Conservation (phyloP, 2,888 invertebrate genomes). For the Xestoiulus laeticollis region DNA sequence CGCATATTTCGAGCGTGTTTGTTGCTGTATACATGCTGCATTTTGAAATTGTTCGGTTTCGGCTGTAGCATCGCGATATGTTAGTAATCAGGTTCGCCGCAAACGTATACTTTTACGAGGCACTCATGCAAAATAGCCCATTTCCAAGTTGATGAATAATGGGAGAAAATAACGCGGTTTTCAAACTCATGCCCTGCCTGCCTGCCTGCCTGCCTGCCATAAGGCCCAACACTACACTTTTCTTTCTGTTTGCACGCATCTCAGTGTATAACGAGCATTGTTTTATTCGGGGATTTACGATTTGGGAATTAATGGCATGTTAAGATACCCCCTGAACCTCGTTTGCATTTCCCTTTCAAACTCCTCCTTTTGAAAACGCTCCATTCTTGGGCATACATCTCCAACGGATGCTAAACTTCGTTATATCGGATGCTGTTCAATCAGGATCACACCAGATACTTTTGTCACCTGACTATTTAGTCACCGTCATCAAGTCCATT, state of each 20-base stretch:
- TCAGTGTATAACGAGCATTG: background rate
- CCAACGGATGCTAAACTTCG: too few species aligned
- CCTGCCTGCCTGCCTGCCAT: too few species aligned
- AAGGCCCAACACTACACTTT: too few species aligned
- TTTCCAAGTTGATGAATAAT: background rate
- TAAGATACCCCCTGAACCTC: background rate
- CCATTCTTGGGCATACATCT: too few species aligned
- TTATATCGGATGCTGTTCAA: too few species aligned
- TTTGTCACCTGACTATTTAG: too few species aligned
- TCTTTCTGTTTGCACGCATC: background rate
- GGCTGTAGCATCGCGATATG: background rate
- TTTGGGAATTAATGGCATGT: background rate
- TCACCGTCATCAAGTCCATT: too few species aligned
- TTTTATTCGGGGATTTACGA: constrained; percentile 16
- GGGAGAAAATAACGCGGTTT: background rate
- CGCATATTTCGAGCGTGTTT: background rate
- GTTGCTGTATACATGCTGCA: too few species aligned
- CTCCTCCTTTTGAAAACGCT: background rate
- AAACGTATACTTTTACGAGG: constrained; percentile 10
- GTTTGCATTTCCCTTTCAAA: background rate
- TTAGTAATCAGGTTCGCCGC: constrained; percentile 26
- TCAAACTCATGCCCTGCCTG: background rate
- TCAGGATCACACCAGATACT: too few species aligned
- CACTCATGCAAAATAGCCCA: constrained; percentile 26
- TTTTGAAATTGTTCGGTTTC: too few species aligned